Percentiles rank a stretch among this genome's conserved stretches.
Evolutionary conservation across 1,140 invertebrate genomes (phyloP).

Genomic region (Carcinoscorpius rotundicauda): DNA sequence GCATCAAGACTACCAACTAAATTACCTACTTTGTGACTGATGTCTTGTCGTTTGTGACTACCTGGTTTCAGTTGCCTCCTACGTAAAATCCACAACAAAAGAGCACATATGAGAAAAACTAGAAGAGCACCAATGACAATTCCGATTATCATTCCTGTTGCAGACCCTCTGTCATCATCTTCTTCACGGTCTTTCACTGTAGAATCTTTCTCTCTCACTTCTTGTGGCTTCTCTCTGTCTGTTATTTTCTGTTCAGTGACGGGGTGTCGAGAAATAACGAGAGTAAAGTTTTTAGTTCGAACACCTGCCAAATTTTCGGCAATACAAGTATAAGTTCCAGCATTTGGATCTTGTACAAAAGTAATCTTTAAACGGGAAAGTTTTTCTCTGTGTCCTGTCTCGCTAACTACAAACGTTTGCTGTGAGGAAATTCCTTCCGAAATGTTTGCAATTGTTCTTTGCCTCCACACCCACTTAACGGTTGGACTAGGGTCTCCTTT

Average conservation of each 20-base stretch:
- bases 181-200: background rate
- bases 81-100: constrained; percentile 39
- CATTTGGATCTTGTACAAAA: constrained; percentile 75
- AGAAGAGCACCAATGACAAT: constrained; percentile 46
- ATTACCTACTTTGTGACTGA: constrained; percentile 17
- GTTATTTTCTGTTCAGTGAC: constrained; percentile 51
- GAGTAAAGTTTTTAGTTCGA: constrained; percentile 52
- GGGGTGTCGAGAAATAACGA: constrained; percentile 56
- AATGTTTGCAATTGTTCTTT: constrained; percentile 62
- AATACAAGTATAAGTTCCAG: constrained; percentile 69
- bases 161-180: constrained; percentile 57
- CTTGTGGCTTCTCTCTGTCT: constrained; percentile 20
- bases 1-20: constrained; percentile 14
- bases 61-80: constrained; percentile 9
- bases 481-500: constrained; percentile 64
- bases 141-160: constrained; percentile 67
- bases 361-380: constrained; percentile 64
- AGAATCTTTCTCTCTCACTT: constrained; percentile 16
- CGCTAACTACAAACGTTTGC: constrained; percentile 63
- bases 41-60: constrained; percentile 14
- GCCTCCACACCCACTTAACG: constrained; percentile 78
- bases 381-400: constrained; percentile 52
- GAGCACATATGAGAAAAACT: constrained; percentile 58
- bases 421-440: constrained; percentile 52
- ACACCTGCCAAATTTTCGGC: constrained; percentile 63